Base-by-base conservation (phyloP, 2,797 vertebrate species). In the Rhabdomys pumilio region DNA sequence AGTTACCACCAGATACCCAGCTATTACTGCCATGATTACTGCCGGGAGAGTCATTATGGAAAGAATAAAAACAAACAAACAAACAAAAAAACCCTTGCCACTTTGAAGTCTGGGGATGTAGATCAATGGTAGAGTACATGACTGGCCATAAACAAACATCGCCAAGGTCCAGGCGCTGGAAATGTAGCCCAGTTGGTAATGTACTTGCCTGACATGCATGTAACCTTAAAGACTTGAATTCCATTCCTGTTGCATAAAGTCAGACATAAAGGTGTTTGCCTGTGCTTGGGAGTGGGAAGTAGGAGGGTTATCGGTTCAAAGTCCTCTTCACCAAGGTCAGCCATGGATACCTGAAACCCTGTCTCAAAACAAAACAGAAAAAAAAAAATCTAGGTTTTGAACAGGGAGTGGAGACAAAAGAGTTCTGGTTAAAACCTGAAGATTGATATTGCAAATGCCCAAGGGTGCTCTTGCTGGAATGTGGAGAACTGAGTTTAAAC, bases 1-100 rank as follows among this genome's bases (percentile, higher is more conserved):
- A 10, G 59, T 86, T 91, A 89, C 47, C n/a, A 86, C 55, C 47
- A 89, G 89, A 88, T 3, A 83, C 50, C 81, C 57, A 83, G 63
- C 90, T 94, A 14, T 90, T 88, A 75, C 55, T 77, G 59, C 47
- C 38, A 2, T 69, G 41, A 14, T 90, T 90, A 75, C 55, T 77
- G 59, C 47, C 38, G 2, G 63, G 41, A 83, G 61, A 95, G 17
- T 69, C 65, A 55, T 67, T 94, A 59, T 91, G 61, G 34, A 72
- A 86, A 61, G 69, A 75, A 89, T 77, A 9, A 73, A 73, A 13
- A 69, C 17, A 34, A 69, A 93, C 50, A 50, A 50, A 7, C 8
- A 73, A 73, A 26, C n/a, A n/a, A 67, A 69, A 91, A 82, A 72
- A 59, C 19, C 19, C n/a, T 82, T 91, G 15, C 5, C 53, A 11